Base-by-base conservation (phyloP, 2,797 vertebrate species). In the Neosalanx taihuensis region DNA sequence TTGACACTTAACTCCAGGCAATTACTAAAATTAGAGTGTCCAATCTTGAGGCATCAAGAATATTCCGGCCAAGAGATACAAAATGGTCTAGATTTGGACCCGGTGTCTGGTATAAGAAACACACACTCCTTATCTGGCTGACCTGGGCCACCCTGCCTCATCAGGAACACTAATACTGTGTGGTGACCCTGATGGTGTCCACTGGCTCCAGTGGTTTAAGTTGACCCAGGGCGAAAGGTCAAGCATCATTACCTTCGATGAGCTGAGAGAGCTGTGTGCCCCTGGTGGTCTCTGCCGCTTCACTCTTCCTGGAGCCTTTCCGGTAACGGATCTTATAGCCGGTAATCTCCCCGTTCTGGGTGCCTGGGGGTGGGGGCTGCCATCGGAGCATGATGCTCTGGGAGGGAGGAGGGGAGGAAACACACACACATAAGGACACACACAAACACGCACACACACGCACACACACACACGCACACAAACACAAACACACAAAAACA, bases 321-420 rank as follows among this genome's bases (percentile, higher is more conserved):
- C 96, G 92, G 85, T 98, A 98, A 53, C 97, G 96, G 64, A 99
- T 95, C 87, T 96, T 99, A 90, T 99, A 99, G 20, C 94, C 92
- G 0, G 87, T 94, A 84, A 99, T 96, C 67, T 95, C 94, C 0
- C 98, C 97, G 0, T 98, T 99, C 60, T 99, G 97, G 23, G 93
- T 88, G 0, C 90, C 94, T 0, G 85, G 81, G 18, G 95, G 94
- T 0, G 98, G 97, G 0, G 96, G 95, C 82, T 98, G 96, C 97
- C 97, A 99, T 79, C 95, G 94, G 13, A 97, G 91, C 92, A 96
- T 83, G 83, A 99, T 92, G 86, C 95, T 95, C 98, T 99, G 85
- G 18, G 75, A 56, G 3, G 18, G 51, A 17, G 51, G 51, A 0
- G 46, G 31, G n/a, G 30, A 20, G 15, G 18, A 6, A 60, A 9